These are phyloP conservation scores for Sebastes steindachneri DNA, from an alignment of 2,797 vertebrate species.

Conservation along the genomic window DNA sequence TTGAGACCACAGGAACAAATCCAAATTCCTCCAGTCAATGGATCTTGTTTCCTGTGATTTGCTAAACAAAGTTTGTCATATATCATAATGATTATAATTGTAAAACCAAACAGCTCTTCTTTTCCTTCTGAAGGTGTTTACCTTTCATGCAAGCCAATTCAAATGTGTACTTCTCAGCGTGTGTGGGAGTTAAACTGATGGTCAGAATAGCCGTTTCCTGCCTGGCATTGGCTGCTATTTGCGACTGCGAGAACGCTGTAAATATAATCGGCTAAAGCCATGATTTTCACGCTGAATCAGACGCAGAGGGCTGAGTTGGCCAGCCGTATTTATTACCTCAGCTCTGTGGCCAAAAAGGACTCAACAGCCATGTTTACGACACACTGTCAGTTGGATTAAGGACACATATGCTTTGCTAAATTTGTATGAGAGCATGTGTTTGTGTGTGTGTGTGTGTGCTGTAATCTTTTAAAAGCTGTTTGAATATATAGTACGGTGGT, in stretches of 20 bases:
- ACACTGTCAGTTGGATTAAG: slow-evolving; percentile 65
- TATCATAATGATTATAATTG: background rate
- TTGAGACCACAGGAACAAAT: slow-evolving; percentile 39
- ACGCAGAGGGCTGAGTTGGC: slow-evolving; percentile 53
- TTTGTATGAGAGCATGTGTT: slow-evolving; percentile 45
- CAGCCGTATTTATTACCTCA: slow-evolving; percentile 60
- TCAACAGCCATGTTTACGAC: slow-evolving; percentile 63
- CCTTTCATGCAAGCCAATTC: slow-evolving; percentile 4
- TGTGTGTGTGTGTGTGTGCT: slow-evolving; percentile 6
- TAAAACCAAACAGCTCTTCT: slow-evolving; percentile 10
- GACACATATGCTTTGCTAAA: slow-evolving; percentile 67
- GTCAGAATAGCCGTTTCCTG: slow-evolving; percentile 61
- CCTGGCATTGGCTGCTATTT: slow-evolving; percentile 60
- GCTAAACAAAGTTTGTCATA: slow-evolving; percentile 10
- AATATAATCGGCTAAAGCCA: slow-evolving; percentile 64
- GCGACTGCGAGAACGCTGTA: slow-evolving; percentile 59
- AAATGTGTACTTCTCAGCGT: slow-evolving; percentile 22
- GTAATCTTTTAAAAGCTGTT: slow-evolving; percentile 59
- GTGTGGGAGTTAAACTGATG: slow-evolving; percentile 52
- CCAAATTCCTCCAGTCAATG: background rate
- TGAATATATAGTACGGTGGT: slow-evolving; percentile 24
- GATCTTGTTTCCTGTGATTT: slow-evolving; percentile 15
- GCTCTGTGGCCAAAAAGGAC: slow-evolving; percentile 59
- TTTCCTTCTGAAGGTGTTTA: slow-evolving; percentile 23
- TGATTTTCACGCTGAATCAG: slow-evolving; percentile 69